A percentile compares a stretch with the other conserved stretches of the same genome.
Evolutionary conservation across 2,113 vertebrate genomes (phyloP).

Genomic region (Callithrix jacchus): DNA sequence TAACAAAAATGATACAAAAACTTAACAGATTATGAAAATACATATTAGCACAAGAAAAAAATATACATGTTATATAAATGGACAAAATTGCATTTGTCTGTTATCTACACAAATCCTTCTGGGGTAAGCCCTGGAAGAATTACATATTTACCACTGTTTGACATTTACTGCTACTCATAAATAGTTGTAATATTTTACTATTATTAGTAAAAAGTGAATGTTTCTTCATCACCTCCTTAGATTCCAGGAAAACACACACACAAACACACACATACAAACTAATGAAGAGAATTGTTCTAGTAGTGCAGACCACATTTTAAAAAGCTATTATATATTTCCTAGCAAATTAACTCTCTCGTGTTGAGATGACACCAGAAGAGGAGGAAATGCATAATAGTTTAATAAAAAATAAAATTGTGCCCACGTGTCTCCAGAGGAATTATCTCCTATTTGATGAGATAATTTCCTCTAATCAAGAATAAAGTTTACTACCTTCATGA

Average conservation of each 20-base stretch:
- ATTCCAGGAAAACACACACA: neutral
- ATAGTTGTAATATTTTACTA: too few species aligned
- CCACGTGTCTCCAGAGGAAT: neutral
- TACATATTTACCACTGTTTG: neutral
- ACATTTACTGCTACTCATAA: neutral
- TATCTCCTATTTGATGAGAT: neutral
- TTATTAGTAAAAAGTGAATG: neutral
- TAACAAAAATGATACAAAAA: neutral
- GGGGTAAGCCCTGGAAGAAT: neutral
- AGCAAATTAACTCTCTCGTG: neutral
- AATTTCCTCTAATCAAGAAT: neutral
- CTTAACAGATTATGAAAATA: neutral
- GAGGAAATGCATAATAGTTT: neutral
- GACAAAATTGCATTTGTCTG: neutral
- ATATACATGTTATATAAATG: neutral
- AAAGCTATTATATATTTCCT: neutral
- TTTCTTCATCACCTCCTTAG: neutral
- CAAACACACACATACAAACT: neutral
- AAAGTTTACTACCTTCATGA: neutral
- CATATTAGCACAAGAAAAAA: neutral
- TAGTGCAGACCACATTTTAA: neutral
- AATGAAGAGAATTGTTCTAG: neutral
- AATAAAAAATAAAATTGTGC: neutral
- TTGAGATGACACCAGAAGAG: neutral
- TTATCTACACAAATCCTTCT: neutral